Base-by-base conservation (phyloP, 1,140 invertebrate genomes). In the Trialeurodes vaporariorum region DNA sequence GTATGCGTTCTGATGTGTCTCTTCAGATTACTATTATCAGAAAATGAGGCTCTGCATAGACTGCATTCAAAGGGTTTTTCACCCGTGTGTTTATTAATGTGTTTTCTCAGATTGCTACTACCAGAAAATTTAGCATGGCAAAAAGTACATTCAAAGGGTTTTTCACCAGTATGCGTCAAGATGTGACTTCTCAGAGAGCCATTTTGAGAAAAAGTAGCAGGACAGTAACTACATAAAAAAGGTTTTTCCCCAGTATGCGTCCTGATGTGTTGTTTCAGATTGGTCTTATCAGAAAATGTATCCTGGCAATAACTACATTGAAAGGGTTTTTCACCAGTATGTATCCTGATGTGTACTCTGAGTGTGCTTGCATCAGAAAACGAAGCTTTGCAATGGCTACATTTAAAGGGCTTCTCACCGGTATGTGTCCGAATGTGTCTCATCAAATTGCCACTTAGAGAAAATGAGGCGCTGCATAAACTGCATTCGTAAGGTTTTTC, bases 341-440 rank as follows among this genome's bases (percentile, higher is more conserved):
- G 70, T 26, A 21, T 67, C 25, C 63, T 26, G 2, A 59, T 59
- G 24, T 68, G 67, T n/a, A n/a, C 25, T 68, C 64, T 58, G 2
- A 68, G 24, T 1, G 64, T 23, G 1, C 9, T 2, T 1, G 13
- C 13, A 22, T 24, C 17, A 5, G 59, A 25, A 25, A 58, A 65
- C 21, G 49, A 25, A 25, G 40, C 25, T 9, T n/a, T 34, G 25
- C 64, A 65, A 24, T 23, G n/a, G 21, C 70, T 71, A 64, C 80
- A 81, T 0, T 71, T 68, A 27, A 79, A 78, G 60, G 77, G 78
- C 66, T 80, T 72, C 40, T 81, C 80, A 2, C 81, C 81, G 12
- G 86, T 85, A 72, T 92, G 90, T 12, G 87, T 90, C 25, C 88
- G 80, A 74, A 90, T 80, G 72, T 92, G 89, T 69, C 89, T 87